Conservation (phyloP, 2,797 vertebrate genomes). For the Naso thynnoides region DNA sequence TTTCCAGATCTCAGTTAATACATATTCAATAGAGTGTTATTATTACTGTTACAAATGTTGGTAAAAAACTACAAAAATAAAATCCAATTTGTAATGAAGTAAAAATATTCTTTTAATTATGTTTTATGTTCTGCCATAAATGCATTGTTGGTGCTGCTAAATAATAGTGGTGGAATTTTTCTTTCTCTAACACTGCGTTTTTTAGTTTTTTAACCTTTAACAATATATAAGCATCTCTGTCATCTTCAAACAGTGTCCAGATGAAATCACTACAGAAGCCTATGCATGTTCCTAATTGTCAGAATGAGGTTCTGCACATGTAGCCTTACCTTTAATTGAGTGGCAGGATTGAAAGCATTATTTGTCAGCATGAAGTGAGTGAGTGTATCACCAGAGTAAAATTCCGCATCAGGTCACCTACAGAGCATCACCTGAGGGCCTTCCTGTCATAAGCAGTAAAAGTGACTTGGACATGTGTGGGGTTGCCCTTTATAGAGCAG, state of each 20-base stretch:
- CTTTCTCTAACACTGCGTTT: not conserved
- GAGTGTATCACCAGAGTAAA: constrained; percentile 28
- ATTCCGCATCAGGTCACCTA: constrained; percentile 66
- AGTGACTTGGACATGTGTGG: constrained; percentile 54
- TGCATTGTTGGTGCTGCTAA: not conserved
- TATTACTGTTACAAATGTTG: not conserved
- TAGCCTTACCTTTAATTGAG: constrained; percentile 4
- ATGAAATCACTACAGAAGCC: not conserved
- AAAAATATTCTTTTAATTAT: not conserved
- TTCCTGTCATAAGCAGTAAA: constrained; percentile 64
- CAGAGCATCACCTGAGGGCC: constrained; percentile 65
- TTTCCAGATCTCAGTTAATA: constrained; percentile 2
- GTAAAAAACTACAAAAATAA: not conserved
- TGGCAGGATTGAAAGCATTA: constrained; percentile 7
- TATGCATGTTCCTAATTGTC: not conserved
- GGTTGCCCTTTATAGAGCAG: constrained; percentile 48
- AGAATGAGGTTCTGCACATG: not conserved
- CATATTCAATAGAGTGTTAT: not conserved
- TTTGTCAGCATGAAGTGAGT: constrained; percentile 13
- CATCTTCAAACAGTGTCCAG: not conserved
- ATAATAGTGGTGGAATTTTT: not conserved
- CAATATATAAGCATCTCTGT: too few relatives aligned
- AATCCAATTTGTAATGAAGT: not conserved
- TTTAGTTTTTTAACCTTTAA: not conserved
- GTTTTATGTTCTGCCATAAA: not conserved